A percentile compares a stretch with the other conserved stretches of the same genome.
Conservation (phyloP, 2,797 vertebrate species). For the Sebastes oblongus region DNA sequence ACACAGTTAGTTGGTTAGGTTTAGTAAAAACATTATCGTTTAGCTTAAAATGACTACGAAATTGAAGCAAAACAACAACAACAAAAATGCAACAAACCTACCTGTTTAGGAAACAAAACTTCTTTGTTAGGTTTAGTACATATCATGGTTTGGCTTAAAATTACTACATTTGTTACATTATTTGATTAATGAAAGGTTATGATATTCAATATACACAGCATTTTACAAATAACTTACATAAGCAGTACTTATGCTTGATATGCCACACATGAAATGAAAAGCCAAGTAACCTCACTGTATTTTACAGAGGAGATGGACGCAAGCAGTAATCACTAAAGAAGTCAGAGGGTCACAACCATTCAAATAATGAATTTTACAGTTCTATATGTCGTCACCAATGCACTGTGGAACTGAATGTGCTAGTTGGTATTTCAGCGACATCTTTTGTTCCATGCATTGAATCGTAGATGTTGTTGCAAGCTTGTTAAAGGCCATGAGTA, state of each 20-base stretch:
- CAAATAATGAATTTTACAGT: background rate
- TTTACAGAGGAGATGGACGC: background rate
- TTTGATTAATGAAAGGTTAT: background rate
- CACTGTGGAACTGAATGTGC: background rate
- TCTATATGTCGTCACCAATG: constrained; percentile 14
- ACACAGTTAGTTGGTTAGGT: background rate
- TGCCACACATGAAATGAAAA: background rate
- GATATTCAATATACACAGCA: background rate
- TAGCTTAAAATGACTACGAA: too few relatives aligned
- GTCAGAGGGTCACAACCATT: background rate
- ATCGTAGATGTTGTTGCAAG: constrained; percentile 27
- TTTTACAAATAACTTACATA: background rate
- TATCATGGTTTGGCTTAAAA: too few relatives aligned
- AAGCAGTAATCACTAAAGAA: background rate
- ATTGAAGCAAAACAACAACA: too few relatives aligned
- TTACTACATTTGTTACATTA: too few relatives aligned
- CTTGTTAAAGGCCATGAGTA: constrained; percentile 51
- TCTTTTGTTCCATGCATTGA: constrained; percentile 14
- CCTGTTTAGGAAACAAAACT: too few relatives aligned
- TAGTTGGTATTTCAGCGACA: constrained; percentile 24
- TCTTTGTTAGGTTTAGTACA: too few relatives aligned
- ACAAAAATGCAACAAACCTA: too few relatives aligned
- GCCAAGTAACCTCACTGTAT: background rate
- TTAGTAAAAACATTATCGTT: too few relatives aligned
- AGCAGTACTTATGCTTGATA: background rate